Percentiles rank a stretch among this genome's conserved stretches.
Conservation (phyloP, 2,797 vertebrate species). For the Catharus ustulatus region DNA sequence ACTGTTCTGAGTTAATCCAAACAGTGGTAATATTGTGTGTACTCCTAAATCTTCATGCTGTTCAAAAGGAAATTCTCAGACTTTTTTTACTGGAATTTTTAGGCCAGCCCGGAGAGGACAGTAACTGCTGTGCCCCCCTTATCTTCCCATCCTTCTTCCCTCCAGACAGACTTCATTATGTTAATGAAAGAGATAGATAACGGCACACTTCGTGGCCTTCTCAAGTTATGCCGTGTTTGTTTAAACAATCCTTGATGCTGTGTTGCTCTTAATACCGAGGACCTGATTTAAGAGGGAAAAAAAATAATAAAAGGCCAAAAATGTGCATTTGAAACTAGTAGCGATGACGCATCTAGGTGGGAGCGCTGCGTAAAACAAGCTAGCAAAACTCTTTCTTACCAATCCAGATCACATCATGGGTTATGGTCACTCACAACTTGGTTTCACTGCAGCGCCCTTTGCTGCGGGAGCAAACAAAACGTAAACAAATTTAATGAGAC, state of each 20-base stretch:
- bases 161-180: constrained; percentile 80
- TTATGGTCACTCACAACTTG: constrained; percentile 72
- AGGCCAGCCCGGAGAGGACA: constrained; percentile 75
- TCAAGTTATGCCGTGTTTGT: constrained; percentile 77
- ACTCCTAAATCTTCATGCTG: constrained; percentile 80
- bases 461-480: constrained; percentile 78
- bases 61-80: constrained; percentile 74
- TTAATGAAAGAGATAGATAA: constrained; percentile 78
- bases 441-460: constrained; percentile 79
- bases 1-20: constrained; percentile 83
- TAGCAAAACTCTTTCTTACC: constrained; percentile 74
- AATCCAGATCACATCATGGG: constrained; percentile 64
- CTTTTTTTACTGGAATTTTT: constrained; percentile 79
- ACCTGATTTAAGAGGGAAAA: constrained; percentile 63
- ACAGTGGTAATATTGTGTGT: constrained; percentile 88
- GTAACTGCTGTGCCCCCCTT: constrained; percentile 67
- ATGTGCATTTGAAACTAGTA: constrained; percentile 69
- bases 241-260: constrained; percentile 75
- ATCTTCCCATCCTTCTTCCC: constrained; percentile 9
- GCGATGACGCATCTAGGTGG: constrained; percentile 64
- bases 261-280: constrained; percentile 72
- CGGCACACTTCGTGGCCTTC: constrained; percentile 78
- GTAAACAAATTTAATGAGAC: constrained; percentile 76
- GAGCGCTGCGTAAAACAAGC: constrained; percentile 70
- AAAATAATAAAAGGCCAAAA: constrained; percentile 64